Conservation (phyloP, 2,888 invertebrate genomes). For the Galerucella calmariensis region DNA sequence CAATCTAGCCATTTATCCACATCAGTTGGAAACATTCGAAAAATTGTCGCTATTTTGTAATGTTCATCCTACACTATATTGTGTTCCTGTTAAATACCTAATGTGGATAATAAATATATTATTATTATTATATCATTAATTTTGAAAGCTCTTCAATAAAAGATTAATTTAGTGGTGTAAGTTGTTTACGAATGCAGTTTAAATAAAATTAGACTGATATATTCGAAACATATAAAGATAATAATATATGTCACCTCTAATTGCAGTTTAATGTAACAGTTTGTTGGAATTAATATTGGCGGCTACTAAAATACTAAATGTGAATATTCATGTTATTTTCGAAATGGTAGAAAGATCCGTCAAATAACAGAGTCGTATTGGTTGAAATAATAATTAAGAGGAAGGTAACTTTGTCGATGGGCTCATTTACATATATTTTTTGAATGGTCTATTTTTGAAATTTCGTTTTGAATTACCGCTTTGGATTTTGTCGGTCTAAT, state of each 20-base stretch:
- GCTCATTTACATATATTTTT: too few relatives aligned
- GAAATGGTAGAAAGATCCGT: neutral
- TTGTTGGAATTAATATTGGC: slow-evolving; percentile 34
- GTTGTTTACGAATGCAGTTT: slow-evolving; percentile 28
- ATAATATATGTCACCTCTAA: slow-evolving; percentile 40
- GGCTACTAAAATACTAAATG: slow-evolving; percentile 18
- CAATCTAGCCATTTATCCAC: too few relatives aligned
- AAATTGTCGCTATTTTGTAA: too few relatives aligned
- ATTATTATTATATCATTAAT: neutral
- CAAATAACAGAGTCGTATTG: neutral
- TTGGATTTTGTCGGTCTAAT: neutral
- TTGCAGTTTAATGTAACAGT: slow-evolving; percentile 39
- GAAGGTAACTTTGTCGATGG: too few relatives aligned
- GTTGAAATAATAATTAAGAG: neutral
- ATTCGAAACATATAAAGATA: slow-evolving; percentile 8
- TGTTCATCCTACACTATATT: too few relatives aligned
- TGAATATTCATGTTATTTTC: slow-evolving; percentile 37
- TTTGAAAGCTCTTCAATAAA: slow-evolving; percentile 35
- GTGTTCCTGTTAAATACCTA: too few relatives aligned
- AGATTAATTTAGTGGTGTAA: slow-evolving; percentile 34
- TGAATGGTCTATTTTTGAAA: neutral
- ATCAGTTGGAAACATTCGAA: too few relatives aligned
- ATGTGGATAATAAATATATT: too few relatives aligned
- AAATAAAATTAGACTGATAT: slow-evolving; percentile 40
- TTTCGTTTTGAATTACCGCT: neutral